phyloP scores from a whole-genome alignment of 2,113 vertebrate genomes.

The Egretta garzetta region DNA sequence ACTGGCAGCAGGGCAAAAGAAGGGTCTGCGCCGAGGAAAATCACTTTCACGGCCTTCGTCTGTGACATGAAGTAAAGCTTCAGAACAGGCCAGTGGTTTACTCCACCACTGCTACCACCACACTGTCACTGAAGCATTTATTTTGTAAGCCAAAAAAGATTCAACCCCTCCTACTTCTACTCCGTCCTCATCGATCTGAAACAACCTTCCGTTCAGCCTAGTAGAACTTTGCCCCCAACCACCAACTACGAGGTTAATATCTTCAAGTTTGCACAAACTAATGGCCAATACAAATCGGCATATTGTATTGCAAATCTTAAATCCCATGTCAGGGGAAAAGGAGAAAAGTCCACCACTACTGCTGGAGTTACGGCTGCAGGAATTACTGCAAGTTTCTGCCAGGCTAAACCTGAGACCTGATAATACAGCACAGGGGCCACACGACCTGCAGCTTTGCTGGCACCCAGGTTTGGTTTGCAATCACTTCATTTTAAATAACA shows the following conservation, averaged over 20 bases:
- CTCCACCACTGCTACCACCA: not conserved
- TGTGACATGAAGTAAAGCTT: not conserved
- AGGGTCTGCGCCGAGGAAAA: not conserved
- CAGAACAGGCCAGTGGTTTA: not conserved
- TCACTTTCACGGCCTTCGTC: not conserved
- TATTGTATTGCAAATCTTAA: conserved; percentile 66
- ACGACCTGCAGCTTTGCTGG: not conserved
- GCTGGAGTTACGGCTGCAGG: conserved; percentile 55
- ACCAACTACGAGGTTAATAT: not conserved
- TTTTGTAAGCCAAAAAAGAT: not conserved
- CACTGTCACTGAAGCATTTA: not conserved
- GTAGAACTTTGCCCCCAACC: not conserved
- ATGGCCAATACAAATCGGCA: conserved; percentile 65
- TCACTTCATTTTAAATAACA: not conserved
- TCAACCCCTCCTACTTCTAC: not conserved
- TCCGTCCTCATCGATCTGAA: not conserved
- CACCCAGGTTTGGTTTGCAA: not conserved
- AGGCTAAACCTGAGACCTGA: conserved; percentile 35
- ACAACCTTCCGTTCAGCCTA: not conserved
- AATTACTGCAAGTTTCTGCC: conserved; percentile 66
- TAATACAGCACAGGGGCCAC: not conserved
- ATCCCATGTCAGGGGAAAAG: conserved; percentile 59
- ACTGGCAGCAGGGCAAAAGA: not conserved
- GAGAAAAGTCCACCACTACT: conserved; percentile 60
- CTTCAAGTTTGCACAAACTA: conserved; percentile 62